phyloP scores from a whole-genome alignment of 2,888 invertebrate species.

The Apantesis nais region DNA sequence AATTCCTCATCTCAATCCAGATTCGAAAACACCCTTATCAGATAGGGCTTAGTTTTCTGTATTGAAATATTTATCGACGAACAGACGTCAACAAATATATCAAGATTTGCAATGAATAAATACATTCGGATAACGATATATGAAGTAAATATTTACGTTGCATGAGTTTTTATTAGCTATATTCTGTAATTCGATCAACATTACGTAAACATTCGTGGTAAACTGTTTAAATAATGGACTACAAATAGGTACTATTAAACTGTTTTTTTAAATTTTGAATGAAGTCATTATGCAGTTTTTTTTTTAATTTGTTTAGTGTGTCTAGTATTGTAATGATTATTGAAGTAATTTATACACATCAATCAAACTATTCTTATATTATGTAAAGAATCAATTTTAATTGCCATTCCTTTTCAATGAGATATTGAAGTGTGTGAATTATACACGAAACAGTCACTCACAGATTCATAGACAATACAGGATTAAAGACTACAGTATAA shows the following conservation, averaged over 20 bases:
- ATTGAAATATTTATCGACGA: not conserved
- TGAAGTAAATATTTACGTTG: conserved; percentile 18
- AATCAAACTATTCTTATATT: not conserved
- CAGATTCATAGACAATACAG: not conserved
- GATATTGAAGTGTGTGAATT: not conserved
- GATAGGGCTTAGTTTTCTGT: not conserved
- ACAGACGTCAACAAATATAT: conserved; percentile 1
- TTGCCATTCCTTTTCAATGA: not conserved
- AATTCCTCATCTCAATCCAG: not conserved
- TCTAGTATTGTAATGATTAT: conserved; percentile 1
- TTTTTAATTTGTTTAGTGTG: conserved; percentile 2
- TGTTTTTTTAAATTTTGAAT: not conserved
- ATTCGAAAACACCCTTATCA: not conserved
- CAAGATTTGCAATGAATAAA: conserved; percentile 5
- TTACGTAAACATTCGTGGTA: conserved; percentile 15
- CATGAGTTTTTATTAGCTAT: conserved; percentile 12
- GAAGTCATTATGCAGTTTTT: conserved; percentile 3
- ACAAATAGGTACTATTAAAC: not conserved
- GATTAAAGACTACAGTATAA: not conserved
- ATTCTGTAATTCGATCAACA: conserved; percentile 14
- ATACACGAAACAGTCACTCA: not conserved
- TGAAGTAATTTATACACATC: not conserved
- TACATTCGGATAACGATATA: conserved; percentile 5
- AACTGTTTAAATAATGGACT: conserved; percentile 10
- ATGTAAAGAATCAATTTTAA: not conserved